These are phyloP conservation scores for Porites evermanni DNA, from an alignment of 92 coral and sea anemone genomes.

Conservation along the genomic window DNA sequence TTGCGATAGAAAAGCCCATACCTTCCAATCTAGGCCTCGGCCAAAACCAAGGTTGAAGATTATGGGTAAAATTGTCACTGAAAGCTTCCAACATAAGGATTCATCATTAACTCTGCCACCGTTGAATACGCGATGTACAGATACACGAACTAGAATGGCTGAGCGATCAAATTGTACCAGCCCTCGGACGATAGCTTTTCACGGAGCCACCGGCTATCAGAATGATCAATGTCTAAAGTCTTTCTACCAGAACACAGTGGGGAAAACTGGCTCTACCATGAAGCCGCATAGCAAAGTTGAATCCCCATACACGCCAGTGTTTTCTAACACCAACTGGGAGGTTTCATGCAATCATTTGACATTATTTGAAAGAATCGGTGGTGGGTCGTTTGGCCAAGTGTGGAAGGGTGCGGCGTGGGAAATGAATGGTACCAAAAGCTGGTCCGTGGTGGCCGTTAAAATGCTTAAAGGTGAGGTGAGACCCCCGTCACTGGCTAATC, in stretches of 20 bases:
- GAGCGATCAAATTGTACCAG: not conserved
- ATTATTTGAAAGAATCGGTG: constrained; percentile 27
- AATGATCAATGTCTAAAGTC: not conserved
- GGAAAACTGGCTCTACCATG: not conserved
- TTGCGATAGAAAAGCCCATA: not conserved
- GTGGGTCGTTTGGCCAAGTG: constrained; percentile 47
- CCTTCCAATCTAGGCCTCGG: not conserved
- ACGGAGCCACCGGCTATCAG: not conserved
- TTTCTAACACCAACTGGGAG: constrained; percentile 33
- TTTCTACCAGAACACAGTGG: not conserved
- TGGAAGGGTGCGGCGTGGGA: constrained; percentile 32
- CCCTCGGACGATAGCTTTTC: not conserved
- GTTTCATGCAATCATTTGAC: constrained; percentile 2
- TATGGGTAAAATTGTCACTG: not conserved
- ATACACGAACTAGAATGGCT: not conserved
- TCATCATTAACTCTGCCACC: not conserved
- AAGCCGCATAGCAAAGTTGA: not conserved
- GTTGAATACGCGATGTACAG: not conserved
- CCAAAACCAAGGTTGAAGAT: constrained; percentile 20
- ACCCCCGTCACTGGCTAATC: no score
- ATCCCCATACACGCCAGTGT: constrained; percentile 10
- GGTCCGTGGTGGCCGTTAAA: constrained; percentile 53
- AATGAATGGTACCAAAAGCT: constrained; percentile 17
- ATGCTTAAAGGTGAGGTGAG: constrained; percentile 39
- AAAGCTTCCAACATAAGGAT: not conserved